Base-by-base conservation (phyloP, 2,797 vertebrate species). In the Rhyacichthys aspro region DNA sequence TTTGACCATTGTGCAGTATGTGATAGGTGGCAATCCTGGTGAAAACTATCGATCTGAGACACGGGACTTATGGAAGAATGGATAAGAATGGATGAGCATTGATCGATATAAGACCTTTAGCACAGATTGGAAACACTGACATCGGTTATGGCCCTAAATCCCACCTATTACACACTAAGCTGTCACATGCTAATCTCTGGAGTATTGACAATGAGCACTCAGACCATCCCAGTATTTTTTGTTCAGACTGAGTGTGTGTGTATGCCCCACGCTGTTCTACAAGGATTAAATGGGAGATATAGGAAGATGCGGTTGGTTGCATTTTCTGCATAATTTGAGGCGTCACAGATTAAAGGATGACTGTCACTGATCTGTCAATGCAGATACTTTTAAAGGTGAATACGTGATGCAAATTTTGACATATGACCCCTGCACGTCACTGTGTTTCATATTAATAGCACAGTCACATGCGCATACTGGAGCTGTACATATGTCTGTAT, bases 1-100 rank as follows among this genome's bases (percentile, higher is more conserved):
- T 41, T 44, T 58, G 28, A 65, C n/a, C 39, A 37, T 38, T 16
- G 16, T 42, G 36, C 19, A 19, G 16, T 57, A 46, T 47, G 57
- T 37, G 38, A 12, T 5, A 4, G 15, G 11, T 52, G 54, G 6
- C 52, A 63, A 16, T 41, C 18, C 11, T 42, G 23, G 43, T 62
- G 14, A 48, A 11, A 52, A n/a, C 45, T 58, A 81, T 74, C 53
- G 74, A 81, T 81, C 44, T 14, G 18, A 34, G 43, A 59, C 37
- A 47, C 7, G 57, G 45, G 48, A 23, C 23, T 55, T 39, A 37
- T 14, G 61, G 17, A 14, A 23, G 48, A 9, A 58, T 17, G 6
- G 63, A 46, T 52, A 14, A 23, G 48, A 9, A 57, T n/a, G 4
- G 63, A 46, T 52, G 23, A 65, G 49, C 3, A 45, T 36, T 56